phyloP scores from a whole-genome alignment of 2,888 invertebrate genomes.

The Lampropteryx suffumata region DNA sequence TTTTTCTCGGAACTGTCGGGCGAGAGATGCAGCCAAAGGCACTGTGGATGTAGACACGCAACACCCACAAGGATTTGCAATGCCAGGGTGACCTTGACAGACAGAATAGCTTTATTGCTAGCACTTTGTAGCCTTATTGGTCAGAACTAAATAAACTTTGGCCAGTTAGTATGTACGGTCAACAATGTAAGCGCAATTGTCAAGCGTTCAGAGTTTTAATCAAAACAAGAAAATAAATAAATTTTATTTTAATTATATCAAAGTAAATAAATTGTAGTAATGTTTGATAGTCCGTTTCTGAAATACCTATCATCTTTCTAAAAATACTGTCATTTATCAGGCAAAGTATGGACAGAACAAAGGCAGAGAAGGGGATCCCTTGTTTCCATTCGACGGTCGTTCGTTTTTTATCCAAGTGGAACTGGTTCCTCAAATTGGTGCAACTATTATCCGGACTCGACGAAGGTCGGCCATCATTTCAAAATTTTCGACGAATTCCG shows the following conservation, averaged over 20 bases:
- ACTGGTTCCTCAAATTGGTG: conserved; percentile 79
- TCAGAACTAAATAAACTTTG: too few species aligned
- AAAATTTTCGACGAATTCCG: conserved; percentile 74
- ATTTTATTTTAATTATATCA: too few species aligned
- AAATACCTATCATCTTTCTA: too few species aligned
- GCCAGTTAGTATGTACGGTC: too few species aligned
- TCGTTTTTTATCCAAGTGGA: conserved; percentile 63
- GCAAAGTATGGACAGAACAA: conserved; percentile 54
- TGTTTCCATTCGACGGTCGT: conserved; percentile 63
- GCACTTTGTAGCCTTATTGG: conserved; percentile 10
- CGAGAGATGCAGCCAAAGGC: conserved; percentile 61
- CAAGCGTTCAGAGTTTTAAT: too few species aligned
- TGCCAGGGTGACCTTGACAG: conserved; percentile 61
- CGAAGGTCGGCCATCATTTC: conserved; percentile 74
- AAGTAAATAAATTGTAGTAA: too few species aligned
- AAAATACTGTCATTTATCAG: too few species aligned
- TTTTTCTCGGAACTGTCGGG: conserved; percentile 76
- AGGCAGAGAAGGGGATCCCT: conserved; percentile 60
- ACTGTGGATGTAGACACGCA: conserved; percentile 55
- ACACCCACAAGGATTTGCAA: conserved; percentile 42
- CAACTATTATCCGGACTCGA: conserved; percentile 77
- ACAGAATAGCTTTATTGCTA: conserved; percentile 7
- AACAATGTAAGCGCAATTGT: too few species aligned
- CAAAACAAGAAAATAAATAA: too few species aligned
- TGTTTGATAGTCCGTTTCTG: too few species aligned